Percentiles rank a stretch among this genome's conserved stretches.
Conservation (phyloP, 1,140 invertebrate genomes). For the Gryllus bimaculatus region DNA sequence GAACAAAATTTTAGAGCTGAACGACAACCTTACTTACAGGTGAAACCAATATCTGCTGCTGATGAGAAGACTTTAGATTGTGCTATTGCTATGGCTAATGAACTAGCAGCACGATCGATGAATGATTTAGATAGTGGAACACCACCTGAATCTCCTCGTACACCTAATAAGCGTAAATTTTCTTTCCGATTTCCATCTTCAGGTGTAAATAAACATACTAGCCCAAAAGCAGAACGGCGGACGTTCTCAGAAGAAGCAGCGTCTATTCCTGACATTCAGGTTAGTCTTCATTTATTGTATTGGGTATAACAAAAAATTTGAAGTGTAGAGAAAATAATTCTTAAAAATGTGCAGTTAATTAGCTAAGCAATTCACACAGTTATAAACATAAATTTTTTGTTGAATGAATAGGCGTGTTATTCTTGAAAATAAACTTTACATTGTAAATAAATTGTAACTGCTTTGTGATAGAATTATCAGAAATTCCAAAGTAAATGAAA, state of each 20-base stretch:
- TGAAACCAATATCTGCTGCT: slow-evolving; percentile 89
- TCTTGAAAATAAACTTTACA: no score
- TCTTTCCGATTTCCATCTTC: slow-evolving; percentile 69
- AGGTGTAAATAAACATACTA: slow-evolving; percentile 35
- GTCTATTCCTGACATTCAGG: slow-evolving; percentile 82
- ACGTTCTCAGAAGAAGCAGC: slow-evolving; percentile 85
- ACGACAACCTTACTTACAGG: slow-evolving; percentile 34
- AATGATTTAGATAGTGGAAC: slow-evolving; percentile 53
- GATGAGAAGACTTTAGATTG: slow-evolving; percentile 88
- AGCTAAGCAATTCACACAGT: no score
- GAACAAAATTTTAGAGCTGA: not conserved
- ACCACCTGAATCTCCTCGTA: slow-evolving; percentile 51
- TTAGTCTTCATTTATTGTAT: slow-evolving; percentile 31
- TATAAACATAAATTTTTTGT: no score
- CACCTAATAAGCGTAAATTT: slow-evolving; percentile 77
- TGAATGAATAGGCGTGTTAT: no score
- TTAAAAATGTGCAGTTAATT: no score
- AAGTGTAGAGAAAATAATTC: no score
- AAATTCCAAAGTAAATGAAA: no score
- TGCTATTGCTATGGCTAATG: slow-evolving; percentile 88
- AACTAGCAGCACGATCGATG: slow-evolving; percentile 81
- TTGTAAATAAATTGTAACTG: no score
- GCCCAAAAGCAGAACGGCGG: slow-evolving; percentile 57
- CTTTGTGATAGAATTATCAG: no score
- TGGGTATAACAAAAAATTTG: no score